Evolutionary conservation across 2,888 invertebrate species (phyloP), one percentile per base, ranked within the genome.

Genomic region (Notocelia uddmanniana): DNA sequence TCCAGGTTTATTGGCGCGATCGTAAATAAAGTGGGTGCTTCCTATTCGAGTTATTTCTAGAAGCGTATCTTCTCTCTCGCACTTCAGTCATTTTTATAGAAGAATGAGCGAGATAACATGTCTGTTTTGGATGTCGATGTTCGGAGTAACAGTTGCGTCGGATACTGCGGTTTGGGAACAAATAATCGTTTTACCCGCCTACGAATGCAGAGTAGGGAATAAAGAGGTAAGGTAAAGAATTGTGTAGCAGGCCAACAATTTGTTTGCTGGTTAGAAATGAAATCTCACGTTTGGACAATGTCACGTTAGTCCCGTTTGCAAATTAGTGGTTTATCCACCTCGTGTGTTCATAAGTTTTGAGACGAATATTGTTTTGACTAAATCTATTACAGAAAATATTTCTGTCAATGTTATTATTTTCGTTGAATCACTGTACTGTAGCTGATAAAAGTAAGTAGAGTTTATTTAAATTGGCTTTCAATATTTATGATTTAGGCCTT

Each of bases 11-110:
- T 84, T 80, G 82, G 78, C 69, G 73, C 57, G 74, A 73, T 79
- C 81, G 79, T 83, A 81, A 84, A 85, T 83, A 83, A 83, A 84
- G 83, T 78, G 76, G 74, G 70, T 74, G 73, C 76, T 74, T 13
- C 11, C 18, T 18, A 60, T 62, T 62, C 48, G 26, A 62, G 31
- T 48, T 26, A 19, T 23, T 48, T 13, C 18, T 19, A 8, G 15
- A 11, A 15, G 15, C 13, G 37, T 15, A 11, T 26, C 31, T 13
- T 48, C 62, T 13, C 45, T 62, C 26, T 48, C 13, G 10, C 23
- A 48, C 13, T n/a, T 62, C n/a, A 3, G 2, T 18, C 18, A 10
- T 8, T 26, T n/a, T 13, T 8, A 19, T 19, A 21, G 1, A 21
- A 1, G 13, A 62, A 26, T 18, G 48, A 62, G 48, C 26, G 48